Conservation (phyloP, 64 coral and sea anemone genomes). For the Dendrophyllia cribrosa region DNA sequence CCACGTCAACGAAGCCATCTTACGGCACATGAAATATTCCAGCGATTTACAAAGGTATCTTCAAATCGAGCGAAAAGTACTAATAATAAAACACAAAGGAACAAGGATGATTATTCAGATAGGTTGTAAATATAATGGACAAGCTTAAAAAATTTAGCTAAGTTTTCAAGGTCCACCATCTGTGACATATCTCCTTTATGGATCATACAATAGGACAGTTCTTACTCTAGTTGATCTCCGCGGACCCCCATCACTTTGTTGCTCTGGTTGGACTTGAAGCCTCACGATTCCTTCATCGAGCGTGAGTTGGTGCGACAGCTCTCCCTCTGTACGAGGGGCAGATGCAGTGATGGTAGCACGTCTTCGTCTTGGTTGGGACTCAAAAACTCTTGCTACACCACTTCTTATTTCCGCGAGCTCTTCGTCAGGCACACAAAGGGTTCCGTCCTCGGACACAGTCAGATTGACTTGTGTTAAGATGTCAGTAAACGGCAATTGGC, state of each 20-base stretch:
- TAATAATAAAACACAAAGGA: no score
- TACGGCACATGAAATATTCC: no score
- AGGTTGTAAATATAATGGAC: no score
- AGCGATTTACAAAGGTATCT: no score
- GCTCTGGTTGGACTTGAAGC: slow-evolving; percentile 48
- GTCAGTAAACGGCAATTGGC: slow-evolving; percentile 29
- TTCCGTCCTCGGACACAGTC: slow-evolving; percentile 49
- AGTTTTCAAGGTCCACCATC: neutral
- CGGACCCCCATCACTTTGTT: slow-evolving; percentile 17
- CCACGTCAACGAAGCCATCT: no score
- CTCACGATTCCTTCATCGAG: slow-evolving; percentile 52
- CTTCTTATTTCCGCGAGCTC: slow-evolving; percentile 35
- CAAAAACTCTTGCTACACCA: slow-evolving; percentile 52
- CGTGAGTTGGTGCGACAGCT: slow-evolving; percentile 24
- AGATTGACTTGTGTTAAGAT: slow-evolving; percentile 45
- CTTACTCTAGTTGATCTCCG: neutral
- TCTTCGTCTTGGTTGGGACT: slow-evolving; percentile 43
- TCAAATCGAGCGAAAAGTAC: no score
- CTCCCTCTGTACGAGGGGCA: slow-evolving; percentile 8
- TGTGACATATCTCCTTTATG: neutral
- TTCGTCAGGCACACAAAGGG: slow-evolving; percentile 26
- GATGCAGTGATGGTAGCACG: slow-evolving; percentile 33
- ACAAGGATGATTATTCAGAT: no score
- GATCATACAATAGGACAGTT: neutral
- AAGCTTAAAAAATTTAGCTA: no score